Evolutionary conservation across 2,888 invertebrate genomes (phyloP).

Genomic region (Drosophila ezoana): DNA sequence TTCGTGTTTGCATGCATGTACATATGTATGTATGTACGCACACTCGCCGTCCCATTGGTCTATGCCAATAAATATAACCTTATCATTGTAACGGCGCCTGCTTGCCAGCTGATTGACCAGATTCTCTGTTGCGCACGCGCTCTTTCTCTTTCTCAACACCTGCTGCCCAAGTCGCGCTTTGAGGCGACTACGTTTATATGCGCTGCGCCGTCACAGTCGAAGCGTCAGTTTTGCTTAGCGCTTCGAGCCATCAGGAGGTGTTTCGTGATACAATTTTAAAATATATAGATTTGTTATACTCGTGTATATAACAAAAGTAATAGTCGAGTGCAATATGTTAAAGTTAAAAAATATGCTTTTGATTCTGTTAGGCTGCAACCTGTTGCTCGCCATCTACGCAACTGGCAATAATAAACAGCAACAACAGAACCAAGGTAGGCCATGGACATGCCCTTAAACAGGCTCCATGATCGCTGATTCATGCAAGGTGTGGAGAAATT

Average conservation of each 20-base stretch:
- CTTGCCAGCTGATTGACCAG: slow-evolving; percentile 63
- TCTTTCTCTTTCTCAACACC: slow-evolving; percentile 14
- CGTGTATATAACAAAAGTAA: slow-evolving; percentile 26
- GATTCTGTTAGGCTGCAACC: slow-evolving; percentile 60
- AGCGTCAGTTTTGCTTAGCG: slow-evolving; percentile 75
- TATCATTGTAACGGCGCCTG: slow-evolving; percentile 40
- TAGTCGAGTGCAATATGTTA: slow-evolving; percentile 57
- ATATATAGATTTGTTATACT: slow-evolving; percentile 6
- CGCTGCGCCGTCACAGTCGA: slow-evolving; percentile 60
- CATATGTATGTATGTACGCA: not conserved
- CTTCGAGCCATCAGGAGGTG: slow-evolving; percentile 57
- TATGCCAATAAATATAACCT: slow-evolving; percentile 46
- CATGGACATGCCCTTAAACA: slow-evolving; percentile 11
- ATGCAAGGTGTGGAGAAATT: slow-evolving; percentile 47
- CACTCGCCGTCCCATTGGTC: slow-evolving; percentile 6
- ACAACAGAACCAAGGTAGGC: slow-evolving; percentile 74
- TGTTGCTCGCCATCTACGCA: slow-evolving; percentile 54
- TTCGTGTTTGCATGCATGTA: not conserved
- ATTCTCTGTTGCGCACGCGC: slow-evolving; percentile 57
- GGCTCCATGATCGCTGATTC: slow-evolving; percentile 36
- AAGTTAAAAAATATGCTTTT: slow-evolving; percentile 49
- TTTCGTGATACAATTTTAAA: slow-evolving; percentile 11
- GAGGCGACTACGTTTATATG: slow-evolving; percentile 71
- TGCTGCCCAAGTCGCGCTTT: slow-evolving; percentile 34
- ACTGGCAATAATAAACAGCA: slow-evolving; percentile 53